These are phyloP conservation scores for Magallana nippona DNA, from an alignment of 2,888 invertebrate species.

Conservation along the genomic window DNA sequence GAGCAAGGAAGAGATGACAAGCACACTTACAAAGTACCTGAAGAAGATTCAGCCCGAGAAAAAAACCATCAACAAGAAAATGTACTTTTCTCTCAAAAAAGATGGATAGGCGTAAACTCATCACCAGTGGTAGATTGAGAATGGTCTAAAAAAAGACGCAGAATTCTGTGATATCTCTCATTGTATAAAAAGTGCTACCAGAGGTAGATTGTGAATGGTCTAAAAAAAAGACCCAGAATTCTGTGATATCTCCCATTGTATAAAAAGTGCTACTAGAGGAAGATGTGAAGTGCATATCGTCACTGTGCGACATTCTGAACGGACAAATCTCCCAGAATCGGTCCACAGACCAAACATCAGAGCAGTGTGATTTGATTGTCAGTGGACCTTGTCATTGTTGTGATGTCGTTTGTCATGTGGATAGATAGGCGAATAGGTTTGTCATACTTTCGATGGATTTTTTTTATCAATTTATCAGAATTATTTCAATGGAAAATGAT, in stretches of 20 bases:
- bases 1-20: slow-evolving; percentile 93
- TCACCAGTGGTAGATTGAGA: background rate
- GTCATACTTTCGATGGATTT: too few relatives aligned
- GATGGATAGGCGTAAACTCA: background rate
- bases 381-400: too few relatives aligned
- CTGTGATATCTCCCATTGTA: background rate
- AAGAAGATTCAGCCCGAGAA: slow-evolving; percentile 96
- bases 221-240: too few relatives aligned
- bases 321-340: too few relatives aligned
- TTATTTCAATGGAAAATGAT: too few relatives aligned
- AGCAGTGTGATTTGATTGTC: too few relatives aligned
- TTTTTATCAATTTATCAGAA: too few relatives aligned
- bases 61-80: slow-evolving; percentile 94
- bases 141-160: background rate
- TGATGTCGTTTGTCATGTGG: too few relatives aligned
- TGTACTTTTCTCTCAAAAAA: slow-evolving; percentile 89
- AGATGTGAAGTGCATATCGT: background rate
- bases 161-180: background rate
- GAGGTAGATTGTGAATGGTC: background rate
- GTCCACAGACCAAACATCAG: too few relatives aligned
- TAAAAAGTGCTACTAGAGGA: background rate
- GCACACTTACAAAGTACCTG: slow-evolving; percentile 95
- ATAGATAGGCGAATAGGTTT: too few relatives aligned
- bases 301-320: too few relatives aligned
- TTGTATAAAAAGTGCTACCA: background rate